These are phyloP conservation scores for Callimorpha dominula DNA, from an alignment of 2,888 invertebrate genomes.

Conservation along the genomic window DNA sequence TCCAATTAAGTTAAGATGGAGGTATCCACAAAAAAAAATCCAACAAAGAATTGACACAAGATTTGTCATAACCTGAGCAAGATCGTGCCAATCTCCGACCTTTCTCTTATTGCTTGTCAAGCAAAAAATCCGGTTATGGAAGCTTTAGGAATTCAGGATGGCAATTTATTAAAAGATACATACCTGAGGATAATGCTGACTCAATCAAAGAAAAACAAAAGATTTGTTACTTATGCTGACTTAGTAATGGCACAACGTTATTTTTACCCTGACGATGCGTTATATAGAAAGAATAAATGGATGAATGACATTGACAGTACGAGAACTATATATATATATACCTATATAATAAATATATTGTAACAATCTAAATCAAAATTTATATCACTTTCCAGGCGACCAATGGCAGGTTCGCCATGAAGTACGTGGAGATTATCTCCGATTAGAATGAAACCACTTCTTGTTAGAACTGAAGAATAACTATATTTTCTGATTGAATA, in stretches of 20 bases:
- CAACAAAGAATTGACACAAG: conserved; percentile 16
- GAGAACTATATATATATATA: too few relatives aligned
- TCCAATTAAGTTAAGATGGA: too few relatives aligned
- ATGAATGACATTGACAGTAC: too few relatives aligned
- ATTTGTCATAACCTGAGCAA: conserved; percentile 20
- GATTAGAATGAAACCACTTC: too few relatives aligned
- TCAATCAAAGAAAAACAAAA: not conserved
- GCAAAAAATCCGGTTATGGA: conserved; percentile 19
- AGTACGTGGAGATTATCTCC: too few relatives aligned
- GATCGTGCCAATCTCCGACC: conserved; percentile 22
- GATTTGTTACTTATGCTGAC: not conserved
- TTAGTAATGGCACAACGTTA: not conserved
- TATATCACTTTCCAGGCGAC: too few relatives aligned
- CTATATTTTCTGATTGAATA: too few relatives aligned
- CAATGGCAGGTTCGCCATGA: too few relatives aligned
- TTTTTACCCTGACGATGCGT: not conserved
- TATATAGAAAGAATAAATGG: too few relatives aligned
- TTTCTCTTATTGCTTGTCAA: conserved; percentile 18
- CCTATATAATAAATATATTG: too few relatives aligned
- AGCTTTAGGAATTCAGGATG: conserved; percentile 12
- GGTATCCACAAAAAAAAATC: not conserved
- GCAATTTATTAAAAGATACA: conserved; percentile 17
- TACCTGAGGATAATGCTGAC: conserved; percentile 18
- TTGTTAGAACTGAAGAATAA: too few relatives aligned
- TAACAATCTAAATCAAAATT: too few relatives aligned